These are phyloP conservation scores for Emberiza fucata DNA, from an alignment of 2,113 vertebrate genomes.

Conservation along the genomic window DNA sequence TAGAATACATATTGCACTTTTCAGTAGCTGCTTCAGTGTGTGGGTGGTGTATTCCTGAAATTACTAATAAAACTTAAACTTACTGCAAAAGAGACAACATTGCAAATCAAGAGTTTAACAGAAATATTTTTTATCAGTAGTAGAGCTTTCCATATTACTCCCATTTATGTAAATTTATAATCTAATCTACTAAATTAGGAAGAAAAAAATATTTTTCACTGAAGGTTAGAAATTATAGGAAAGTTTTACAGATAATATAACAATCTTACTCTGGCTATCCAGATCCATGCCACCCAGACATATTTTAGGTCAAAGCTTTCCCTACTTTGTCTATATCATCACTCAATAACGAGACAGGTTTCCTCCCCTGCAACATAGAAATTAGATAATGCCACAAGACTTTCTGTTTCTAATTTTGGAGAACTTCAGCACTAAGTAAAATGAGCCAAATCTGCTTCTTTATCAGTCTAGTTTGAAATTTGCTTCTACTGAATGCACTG, in stretches of 20 bases:
- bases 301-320: neutral
- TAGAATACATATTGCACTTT: slow-evolving; percentile 43
- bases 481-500: neutral
- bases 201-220: neutral
- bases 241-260: neutral
- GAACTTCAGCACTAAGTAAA: neutral
- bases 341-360: neutral
- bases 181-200: neutral
- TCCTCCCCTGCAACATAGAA: neutral
- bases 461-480: neutral
- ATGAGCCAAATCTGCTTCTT: neutral
- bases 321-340: neutral
- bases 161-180: neutral
- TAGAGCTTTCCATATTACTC: neutral
- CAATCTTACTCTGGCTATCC: neutral
- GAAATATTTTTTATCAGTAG: neutral
- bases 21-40: slow-evolving; percentile 22
- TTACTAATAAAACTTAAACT: slow-evolving; percentile 35
- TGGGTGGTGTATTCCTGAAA: slow-evolving; percentile 29
- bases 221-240: neutral
- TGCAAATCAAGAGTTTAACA: neutral
- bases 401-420: neutral
- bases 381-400: neutral
- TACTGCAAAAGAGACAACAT: neutral
- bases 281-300: neutral